Base-by-base conservation (phyloP, 2,797 vertebrate genomes). In the Neostethus bicornis region DNA sequence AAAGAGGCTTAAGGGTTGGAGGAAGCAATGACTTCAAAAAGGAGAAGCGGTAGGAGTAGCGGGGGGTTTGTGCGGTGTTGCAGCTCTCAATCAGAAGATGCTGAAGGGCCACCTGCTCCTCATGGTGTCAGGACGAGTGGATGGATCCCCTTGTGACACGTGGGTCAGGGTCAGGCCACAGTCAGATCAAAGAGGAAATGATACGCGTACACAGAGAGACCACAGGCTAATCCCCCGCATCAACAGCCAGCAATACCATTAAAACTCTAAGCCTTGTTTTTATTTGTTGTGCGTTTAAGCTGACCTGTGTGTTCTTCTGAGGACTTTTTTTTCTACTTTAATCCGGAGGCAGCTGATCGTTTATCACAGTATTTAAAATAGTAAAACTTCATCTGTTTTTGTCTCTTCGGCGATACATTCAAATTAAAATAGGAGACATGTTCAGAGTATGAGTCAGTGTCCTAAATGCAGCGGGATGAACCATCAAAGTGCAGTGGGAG, bases 1-100 rank as follows among this genome's bases (percentile, higher is more conserved):
- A 90, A 89, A 89, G 87, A 87, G 84, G 87, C 83, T 89, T 89
- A 88, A 69, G 77, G 77, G 66, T 84, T 59, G 26, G 73, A 85
- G 82, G 81, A 85, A 89, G 86, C 77, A 77, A 80, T 81, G 84
- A 81, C 77, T 86, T 79, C 74, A 74, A 69, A 83, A 75, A 73
- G 63, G 63, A 63, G 62, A 46, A 21, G 52, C 26, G 6, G 11
- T n/a, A n/a, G 16, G 20, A 1, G 34, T n/a, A n/a, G n/a, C n/a
- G 56, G 57, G 45, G 17, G 24, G 43, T 39, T 50, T 76, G 66
- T 65, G 77, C 70, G n/a, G 19, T 73, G 29, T 29, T 55, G 65
- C 50, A 10, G 1, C 65, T 41, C 41, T 68, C 80, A 82, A 82
- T 81, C 57, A 48, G 58, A 51, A 68, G 62, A 70, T 66, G 67